Percentiles rank a stretch among this genome's conserved stretches.
These are phyloP conservation scores for Echeneis naucrates DNA, from an alignment of 2,797 vertebrate species.

Conservation along the genomic window DNA sequence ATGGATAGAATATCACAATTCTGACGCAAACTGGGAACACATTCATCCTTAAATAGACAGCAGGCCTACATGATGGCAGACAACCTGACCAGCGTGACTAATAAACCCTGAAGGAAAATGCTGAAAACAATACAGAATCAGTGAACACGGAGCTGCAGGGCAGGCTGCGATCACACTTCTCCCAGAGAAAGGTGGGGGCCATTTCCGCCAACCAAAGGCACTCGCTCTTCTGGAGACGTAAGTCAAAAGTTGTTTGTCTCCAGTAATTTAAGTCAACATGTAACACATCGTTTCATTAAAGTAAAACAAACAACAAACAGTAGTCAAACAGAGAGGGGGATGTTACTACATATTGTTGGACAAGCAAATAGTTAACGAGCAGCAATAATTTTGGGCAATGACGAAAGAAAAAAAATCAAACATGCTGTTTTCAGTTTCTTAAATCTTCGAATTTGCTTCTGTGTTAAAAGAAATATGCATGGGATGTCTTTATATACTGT, in stretches of 20 bases:
- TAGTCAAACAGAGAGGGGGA: background rate
- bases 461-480: background rate
- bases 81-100: slow-evolving; percentile 50
- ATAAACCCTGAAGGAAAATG: slow-evolving; percentile 31
- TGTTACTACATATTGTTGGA: background rate
- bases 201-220: background rate
- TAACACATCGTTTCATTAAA: background rate
- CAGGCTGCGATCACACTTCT: slow-evolving; percentile 10
- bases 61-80: slow-evolving; percentile 27
- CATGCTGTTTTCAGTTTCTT: background rate
- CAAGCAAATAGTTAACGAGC: background rate
- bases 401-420: background rate
- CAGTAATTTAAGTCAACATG: background rate
- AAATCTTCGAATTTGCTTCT: background rate
- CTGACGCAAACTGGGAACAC: slow-evolving; percentile 28
- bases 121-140: slow-evolving; percentile 12
- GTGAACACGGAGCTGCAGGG: slow-evolving; percentile 13
- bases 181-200: slow-evolving; percentile 5
- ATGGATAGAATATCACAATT: slow-evolving; percentile 13
- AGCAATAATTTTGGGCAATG: background rate
- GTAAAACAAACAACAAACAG: too few species aligned
- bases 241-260: slow-evolving; percentile 5
- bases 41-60: slow-evolving; percentile 37
- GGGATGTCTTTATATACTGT: background rate
- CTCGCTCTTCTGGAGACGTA: background rate